Evolutionary conservation across 2,797 vertebrate genomes (phyloP).

Genomic region (Hapalemur alaotrensis): DNA sequence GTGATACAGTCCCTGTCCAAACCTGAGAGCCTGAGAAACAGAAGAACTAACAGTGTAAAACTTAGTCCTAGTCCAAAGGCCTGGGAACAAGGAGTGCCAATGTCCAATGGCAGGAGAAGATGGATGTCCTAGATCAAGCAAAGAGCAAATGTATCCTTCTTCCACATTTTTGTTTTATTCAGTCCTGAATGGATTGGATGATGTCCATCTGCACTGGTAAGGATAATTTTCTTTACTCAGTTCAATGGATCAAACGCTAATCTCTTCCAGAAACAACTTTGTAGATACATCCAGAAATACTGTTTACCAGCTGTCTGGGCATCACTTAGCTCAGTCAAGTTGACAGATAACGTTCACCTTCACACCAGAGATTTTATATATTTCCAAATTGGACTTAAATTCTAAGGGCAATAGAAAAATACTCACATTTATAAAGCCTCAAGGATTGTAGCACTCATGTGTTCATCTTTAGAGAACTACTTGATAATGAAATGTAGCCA

Average conservation of each 20-base stretch:
- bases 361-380: neutral
- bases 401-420: neutral
- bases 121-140: neutral
- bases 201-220: neutral
- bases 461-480: neutral
- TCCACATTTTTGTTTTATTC: neutral
- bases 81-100: neutral
- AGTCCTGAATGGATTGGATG: neutral
- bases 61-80: neutral
- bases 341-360: neutral
- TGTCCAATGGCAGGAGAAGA: neutral
- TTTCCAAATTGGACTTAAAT: neutral
- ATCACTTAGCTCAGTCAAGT: neutral
- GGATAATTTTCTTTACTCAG: neutral
- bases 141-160: neutral
- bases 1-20: neutral
- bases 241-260: neutral
- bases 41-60: neutral
- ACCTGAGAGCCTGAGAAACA: fast-evolving
- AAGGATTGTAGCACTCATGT: neutral
- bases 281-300: neutral
- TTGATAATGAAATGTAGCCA: neutral
- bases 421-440: neutral
- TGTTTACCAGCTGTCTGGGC: neutral
- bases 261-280: neutral